These are phyloP conservation scores for Phortica magna DNA, from an alignment of 2,888 invertebrate species.

Conservation along the genomic window DNA sequence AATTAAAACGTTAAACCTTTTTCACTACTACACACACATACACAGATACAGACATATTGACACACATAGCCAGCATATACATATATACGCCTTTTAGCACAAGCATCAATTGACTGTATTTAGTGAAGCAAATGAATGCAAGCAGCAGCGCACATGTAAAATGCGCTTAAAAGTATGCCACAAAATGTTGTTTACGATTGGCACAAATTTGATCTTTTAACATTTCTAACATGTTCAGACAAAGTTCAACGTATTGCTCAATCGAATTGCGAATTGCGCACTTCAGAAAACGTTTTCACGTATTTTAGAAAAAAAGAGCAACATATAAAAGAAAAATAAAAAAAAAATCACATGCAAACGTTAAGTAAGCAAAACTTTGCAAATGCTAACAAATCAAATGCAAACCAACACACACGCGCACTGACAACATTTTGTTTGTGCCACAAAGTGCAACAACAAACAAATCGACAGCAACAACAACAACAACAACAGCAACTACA, in stretches of 20 bases:
- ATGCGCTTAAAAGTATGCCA: not conserved
- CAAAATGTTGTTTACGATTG: not conserved
- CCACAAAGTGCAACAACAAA: constrained; percentile 17
- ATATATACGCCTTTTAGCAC: not conserved
- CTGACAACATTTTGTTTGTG: constrained; percentile 15
- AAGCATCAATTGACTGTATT: not conserved
- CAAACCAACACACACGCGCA: not conserved
- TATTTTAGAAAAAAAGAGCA: not conserved
- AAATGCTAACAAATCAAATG: constrained; percentile 6
- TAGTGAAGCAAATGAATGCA: not conserved
- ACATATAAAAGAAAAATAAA: not conserved
- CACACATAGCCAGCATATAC: not conserved
- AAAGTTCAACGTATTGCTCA: not conserved
- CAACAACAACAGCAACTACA: not conserved
- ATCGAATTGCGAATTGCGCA: not conserved
- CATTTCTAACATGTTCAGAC: too few relatives aligned
- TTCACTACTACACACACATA: not conserved
- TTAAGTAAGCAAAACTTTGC: constrained; percentile 1
- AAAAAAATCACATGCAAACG: not conserved
- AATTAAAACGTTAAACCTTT: not conserved
- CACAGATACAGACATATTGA: not conserved
- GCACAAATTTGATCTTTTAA: too few relatives aligned
- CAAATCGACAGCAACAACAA: not conserved
- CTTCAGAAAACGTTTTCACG: not conserved
- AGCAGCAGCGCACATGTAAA: too few relatives aligned